Percentiles rank a stretch among this genome's conserved stretches.
Evolutionary conservation across 1,140 invertebrate genomes (phyloP).

Genomic region (Sinella curviseta): DNA sequence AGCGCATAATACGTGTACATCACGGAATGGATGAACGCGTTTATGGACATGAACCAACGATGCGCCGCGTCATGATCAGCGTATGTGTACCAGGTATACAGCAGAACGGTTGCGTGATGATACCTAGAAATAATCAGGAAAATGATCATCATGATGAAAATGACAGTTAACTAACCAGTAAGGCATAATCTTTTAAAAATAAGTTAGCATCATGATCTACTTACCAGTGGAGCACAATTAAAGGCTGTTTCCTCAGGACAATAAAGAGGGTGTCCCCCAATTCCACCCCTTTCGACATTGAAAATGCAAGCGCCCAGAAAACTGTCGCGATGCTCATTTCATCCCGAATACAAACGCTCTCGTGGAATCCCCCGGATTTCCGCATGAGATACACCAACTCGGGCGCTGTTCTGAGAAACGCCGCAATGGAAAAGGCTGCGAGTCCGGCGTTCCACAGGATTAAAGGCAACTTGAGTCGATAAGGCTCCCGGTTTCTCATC

Average conservation of each 20-base stretch:
- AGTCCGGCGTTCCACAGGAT: slow-evolving; percentile 88
- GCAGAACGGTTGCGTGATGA: slow-evolving; percentile 82
- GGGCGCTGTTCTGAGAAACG: slow-evolving; percentile 78
- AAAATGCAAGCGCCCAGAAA: slow-evolving; percentile 95
- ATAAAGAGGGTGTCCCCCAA: slow-evolving; percentile 96
- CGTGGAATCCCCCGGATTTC: slow-evolving; percentile 82
- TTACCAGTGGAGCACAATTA: slow-evolving; percentile 94
- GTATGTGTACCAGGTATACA: slow-evolving; percentile 97
- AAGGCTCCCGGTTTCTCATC: slow-evolving; percentile 86
- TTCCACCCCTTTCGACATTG: slow-evolving; percentile 90
- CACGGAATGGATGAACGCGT: slow-evolving; percentile 92
- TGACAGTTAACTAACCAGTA: background rate
- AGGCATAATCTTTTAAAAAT: background rate
- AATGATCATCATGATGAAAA: background rate
- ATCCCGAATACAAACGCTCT: slow-evolving; percentile 75
- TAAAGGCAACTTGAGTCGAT: slow-evolving; percentile 78
- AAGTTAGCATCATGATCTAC: background rate
- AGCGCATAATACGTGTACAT: slow-evolving; percentile 98
- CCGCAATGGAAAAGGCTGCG: slow-evolving; percentile 92
- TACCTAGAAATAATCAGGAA: slow-evolving; percentile 56
- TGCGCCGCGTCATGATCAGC: slow-evolving; percentile 91
- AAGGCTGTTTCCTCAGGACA: slow-evolving; percentile 88
- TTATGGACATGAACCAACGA: slow-evolving; percentile 98
- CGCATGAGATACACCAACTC: slow-evolving; percentile 81
- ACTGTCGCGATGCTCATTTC: slow-evolving; percentile 74